These are phyloP conservation scores for Napeogenes sylphis DNA, from an alignment of 2,888 invertebrate species.

Conservation along the genomic window DNA sequence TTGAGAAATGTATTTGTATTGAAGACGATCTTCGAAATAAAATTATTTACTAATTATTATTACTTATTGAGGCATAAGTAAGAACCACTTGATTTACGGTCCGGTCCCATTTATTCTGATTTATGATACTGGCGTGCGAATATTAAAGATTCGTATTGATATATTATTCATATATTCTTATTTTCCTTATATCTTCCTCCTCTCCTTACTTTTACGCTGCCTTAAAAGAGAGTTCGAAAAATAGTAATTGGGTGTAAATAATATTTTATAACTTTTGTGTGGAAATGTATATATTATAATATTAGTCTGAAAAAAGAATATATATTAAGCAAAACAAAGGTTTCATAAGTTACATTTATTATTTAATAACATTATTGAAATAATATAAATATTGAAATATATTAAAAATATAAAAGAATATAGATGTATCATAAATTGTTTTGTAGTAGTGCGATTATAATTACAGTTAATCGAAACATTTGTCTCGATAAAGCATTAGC, in stretches of 20 bases:
- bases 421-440: too few relatives aligned
- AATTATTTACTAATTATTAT: constrained; percentile 34
- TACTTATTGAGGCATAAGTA: constrained; percentile 47
- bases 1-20: too few relatives aligned
- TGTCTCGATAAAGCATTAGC: too few relatives aligned
- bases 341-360: too few relatives aligned
- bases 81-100: constrained; percentile 64
- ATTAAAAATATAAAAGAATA: too few relatives aligned
- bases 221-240: constrained; percentile 64
- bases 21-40: too few relatives aligned
- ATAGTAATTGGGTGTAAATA: constrained; percentile 64
- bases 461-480: too few relatives aligned
- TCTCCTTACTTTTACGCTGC: constrained; percentile 74
- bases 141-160: constrained; percentile 78
- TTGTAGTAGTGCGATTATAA: too few relatives aligned
- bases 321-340: too few relatives aligned
- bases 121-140: constrained; percentile 70
- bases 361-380: too few relatives aligned
- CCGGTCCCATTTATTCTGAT: constrained; percentile 70
- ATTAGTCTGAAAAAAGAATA: too few relatives aligned
- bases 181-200: constrained; percentile 75
- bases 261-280: constrained; percentile 42
- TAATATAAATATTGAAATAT: too few relatives aligned
- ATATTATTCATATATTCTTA: constrained; percentile 77
- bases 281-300: constrained; percentile 61